A percentile compares a stretch with the other conserved stretches of the same genome.
These are phyloP conservation scores for Halcyon senegalensis DNA, from an alignment of 2,113 vertebrate genomes.

Conservation along the genomic window DNA sequence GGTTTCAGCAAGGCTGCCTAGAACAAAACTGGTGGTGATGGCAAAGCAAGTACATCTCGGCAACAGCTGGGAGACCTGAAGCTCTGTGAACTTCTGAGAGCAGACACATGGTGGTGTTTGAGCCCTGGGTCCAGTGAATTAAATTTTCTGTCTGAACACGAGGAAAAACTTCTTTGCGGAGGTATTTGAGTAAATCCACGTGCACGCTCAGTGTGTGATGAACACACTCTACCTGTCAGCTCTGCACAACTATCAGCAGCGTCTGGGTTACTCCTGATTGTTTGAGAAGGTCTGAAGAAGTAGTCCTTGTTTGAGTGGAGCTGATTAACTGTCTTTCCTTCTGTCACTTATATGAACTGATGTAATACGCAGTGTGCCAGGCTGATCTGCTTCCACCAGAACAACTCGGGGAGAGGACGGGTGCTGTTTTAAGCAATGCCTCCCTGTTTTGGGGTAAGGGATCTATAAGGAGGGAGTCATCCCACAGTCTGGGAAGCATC, in stretches of 20 bases:
- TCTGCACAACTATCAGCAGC: rapidly evolving
- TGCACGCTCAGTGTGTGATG: rapidly evolving
- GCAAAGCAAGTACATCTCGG: neutral
- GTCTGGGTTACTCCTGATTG: neutral
- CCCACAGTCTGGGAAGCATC: neutral
- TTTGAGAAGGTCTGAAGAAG: neutral
- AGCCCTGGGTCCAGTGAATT: neutral
- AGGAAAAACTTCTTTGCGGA: neutral
- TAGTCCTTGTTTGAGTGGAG: neutral
- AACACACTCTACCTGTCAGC: neutral
- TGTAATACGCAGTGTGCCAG: rapidly evolving
- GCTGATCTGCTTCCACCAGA: rapidly evolving
- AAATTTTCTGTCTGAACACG: neutral
- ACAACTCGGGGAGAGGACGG: rapidly evolving
- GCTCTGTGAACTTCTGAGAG: neutral
- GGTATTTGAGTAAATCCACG: rapidly evolving
- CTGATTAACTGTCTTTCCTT: neutral
- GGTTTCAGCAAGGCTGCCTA: too few relatives aligned
- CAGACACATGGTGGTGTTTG: neutral
- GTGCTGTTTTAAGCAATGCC: rapidly evolving
- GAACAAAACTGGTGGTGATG: neutral
- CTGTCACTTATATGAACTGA: neutral
- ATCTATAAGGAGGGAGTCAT: rapidly evolving
- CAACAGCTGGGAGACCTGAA: neutral
- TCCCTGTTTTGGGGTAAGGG: neutral